These are phyloP conservation scores for Drosophila mettleri DNA, from an alignment of 2,888 invertebrate genomes.

Conservation along the genomic window DNA sequence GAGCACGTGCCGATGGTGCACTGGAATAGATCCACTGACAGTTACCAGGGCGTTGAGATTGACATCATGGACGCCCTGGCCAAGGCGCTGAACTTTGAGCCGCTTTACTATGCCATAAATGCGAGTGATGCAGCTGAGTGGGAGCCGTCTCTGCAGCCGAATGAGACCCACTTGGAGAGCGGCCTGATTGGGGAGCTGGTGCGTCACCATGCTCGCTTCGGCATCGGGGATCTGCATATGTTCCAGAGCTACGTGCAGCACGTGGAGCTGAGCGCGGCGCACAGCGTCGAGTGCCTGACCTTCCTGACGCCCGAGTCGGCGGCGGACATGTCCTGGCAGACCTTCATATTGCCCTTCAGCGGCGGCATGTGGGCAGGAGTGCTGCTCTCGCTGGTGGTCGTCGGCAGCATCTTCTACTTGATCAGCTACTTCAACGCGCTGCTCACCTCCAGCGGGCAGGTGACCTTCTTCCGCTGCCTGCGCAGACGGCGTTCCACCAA, in stretches of 20 bases:
- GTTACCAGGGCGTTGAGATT: conserved; percentile 80
- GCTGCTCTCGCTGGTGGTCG: conserved; percentile 88
- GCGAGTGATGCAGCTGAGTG: conserved; percentile 87
- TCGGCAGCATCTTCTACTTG: conserved; percentile 88
- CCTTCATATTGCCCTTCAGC: conserved; percentile 92
- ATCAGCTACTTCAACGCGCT: conserved; percentile 86
- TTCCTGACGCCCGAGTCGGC: conserved; percentile 93
- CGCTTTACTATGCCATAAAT: conserved; percentile 88
- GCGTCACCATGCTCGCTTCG: conserved; percentile 89
- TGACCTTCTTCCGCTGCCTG: conserved; percentile 56
- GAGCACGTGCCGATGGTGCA: conserved; percentile 83
- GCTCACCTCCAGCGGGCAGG: conserved; percentile 33
- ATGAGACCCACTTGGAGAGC: conserved; percentile 87
- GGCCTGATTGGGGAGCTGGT: conserved; percentile 91
- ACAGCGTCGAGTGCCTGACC: conserved; percentile 93
- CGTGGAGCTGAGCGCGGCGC: conserved; percentile 91
- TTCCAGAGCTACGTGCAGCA: conserved; percentile 89
- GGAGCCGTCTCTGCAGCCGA: conserved; percentile 81
- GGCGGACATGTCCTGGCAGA: conserved; percentile 93
- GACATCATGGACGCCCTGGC: conserved; percentile 87
- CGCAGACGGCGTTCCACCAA: conserved; percentile 20
- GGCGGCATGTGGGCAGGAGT: conserved; percentile 91
- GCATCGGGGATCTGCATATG: conserved; percentile 91
- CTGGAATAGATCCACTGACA: conserved; percentile 31
- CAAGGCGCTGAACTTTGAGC: conserved; percentile 89